Evolutionary conservation across 1,140 invertebrate species (phyloP).

Genomic region (Thaumetopoea pityocampa): DNA sequence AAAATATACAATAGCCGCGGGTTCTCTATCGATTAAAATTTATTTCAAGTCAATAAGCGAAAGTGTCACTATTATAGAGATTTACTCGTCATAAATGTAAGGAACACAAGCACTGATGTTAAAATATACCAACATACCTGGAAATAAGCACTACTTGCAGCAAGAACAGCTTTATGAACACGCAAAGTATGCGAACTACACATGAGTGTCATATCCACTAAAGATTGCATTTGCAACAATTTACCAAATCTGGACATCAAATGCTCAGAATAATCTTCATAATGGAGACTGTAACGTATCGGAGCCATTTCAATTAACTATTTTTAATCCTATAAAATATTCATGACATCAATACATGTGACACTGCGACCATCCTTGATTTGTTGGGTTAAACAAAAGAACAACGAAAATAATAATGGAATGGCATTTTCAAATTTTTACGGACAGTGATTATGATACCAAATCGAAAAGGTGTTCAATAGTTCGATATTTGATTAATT

Average conservation of each 20-base stretch:
- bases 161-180: conserved; percentile 79
- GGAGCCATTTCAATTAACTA: conserved; percentile 47
- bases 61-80: too few species aligned
- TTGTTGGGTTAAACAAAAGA: conserved; percentile 34
- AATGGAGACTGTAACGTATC: conserved; percentile 73
- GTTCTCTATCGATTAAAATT: too few species aligned
- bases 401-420: conserved; percentile 15
- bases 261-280: conserved; percentile 78
- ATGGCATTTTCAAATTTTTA: conserved; percentile 6
- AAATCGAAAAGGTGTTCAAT: too few species aligned
- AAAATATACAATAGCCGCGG: too few species aligned
- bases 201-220: conserved; percentile 79
- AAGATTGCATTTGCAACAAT: conserved; percentile 77
- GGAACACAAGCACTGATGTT: too few species aligned
- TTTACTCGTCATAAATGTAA: too few species aligned
- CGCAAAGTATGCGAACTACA: conserved; percentile 78
- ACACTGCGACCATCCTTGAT: conserved; percentile 5
- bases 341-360: conserved; percentile 1
- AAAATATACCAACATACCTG: conserved; percentile 50
- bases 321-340: not conserved
- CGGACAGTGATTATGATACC: conserved; percentile 1
- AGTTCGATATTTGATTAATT: too few species aligned
- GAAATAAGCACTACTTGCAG: conserved; percentile 80
- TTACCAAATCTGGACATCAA: conserved; percentile 77
- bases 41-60: too few species aligned